Conservation (phyloP, 2,113 vertebrate genomes). For the Cephalopholis sonnerati region DNA sequence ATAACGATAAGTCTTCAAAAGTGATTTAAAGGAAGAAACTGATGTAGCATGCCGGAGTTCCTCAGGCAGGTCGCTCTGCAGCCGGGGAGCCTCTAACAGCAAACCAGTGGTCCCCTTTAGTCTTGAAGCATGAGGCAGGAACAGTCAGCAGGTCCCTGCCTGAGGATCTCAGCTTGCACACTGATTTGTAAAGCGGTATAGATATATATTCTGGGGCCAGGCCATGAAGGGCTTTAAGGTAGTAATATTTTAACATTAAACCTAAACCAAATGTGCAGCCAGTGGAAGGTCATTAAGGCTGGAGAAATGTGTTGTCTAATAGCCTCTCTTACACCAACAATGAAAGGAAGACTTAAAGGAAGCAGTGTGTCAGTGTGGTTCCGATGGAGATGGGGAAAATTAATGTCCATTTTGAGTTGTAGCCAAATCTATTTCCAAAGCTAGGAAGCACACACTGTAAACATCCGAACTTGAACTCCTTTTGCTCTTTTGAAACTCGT, state of each 20-base stretch:
- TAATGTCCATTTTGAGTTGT: constrained; percentile 10
- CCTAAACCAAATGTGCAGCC: too few relatives aligned
- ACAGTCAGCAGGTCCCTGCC: neutral
- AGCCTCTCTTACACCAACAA: constrained; percentile 30
- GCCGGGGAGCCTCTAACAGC: too few relatives aligned
- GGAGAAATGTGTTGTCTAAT: too few relatives aligned
- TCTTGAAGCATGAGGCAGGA: too few relatives aligned
- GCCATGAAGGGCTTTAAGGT: neutral
- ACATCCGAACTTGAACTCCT: constrained; percentile 11
- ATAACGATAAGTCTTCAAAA: too few relatives aligned
- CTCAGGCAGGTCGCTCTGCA: too few relatives aligned
- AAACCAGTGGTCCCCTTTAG: too few relatives aligned
- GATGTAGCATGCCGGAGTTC: too few relatives aligned
- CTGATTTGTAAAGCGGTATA: neutral
- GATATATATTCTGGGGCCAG: neutral
- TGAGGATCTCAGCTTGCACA: neutral
- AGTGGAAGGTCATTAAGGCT: too few relatives aligned
- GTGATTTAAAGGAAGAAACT: too few relatives aligned
- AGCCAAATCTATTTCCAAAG: constrained; percentile 25
- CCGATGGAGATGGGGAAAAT: neutral
- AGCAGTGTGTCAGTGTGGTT: neutral
- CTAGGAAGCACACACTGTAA: constrained; percentile 36
- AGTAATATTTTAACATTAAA: neutral
- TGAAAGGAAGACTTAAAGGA: constrained; percentile 44
- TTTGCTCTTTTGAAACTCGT: neutral